Evolutionary conservation across 2,888 invertebrate genomes (phyloP).

Genomic region (Nephrotoma appendiculata): DNA sequence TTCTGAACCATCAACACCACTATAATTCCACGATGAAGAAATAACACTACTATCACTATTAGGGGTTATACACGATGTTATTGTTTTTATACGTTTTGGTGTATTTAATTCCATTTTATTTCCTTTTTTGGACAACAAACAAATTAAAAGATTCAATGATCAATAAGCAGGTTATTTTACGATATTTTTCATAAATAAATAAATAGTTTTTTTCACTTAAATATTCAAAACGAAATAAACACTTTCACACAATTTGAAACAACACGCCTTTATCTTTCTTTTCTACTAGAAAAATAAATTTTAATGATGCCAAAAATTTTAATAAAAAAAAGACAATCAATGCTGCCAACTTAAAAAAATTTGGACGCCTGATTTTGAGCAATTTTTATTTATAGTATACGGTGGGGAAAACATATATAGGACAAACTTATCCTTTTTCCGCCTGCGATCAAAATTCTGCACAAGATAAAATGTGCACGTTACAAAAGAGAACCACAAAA

Average conservation of each 20-base stretch:
- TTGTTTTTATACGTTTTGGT: conserved; percentile 10
- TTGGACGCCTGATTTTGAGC: not conserved
- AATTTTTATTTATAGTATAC: not conserved
- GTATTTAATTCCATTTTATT: conserved; percentile 10
- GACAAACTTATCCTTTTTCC: too few relatives aligned
- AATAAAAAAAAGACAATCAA: not conserved
- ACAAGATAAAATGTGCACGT: too few relatives aligned
- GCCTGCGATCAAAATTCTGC: too few relatives aligned
- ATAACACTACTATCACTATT: conserved; percentile 1
- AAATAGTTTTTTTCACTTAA: not conserved
- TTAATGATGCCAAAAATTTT: not conserved
- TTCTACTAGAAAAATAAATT: not conserved
- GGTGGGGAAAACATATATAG: not conserved
- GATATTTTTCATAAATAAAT: not conserved
- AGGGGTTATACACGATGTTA: conserved; percentile 6
- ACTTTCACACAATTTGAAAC: not conserved
- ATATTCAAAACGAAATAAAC: not conserved
- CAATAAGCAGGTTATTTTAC: not conserved
- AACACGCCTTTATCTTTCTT: not conserved
- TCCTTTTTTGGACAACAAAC: not conserved
- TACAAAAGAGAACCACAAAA: too few relatives aligned
- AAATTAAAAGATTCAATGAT: not conserved
- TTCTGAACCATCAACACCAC: conserved; percentile 13
- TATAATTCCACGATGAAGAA: conserved; percentile 6
- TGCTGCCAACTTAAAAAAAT: not conserved